Evolutionary conservation across 1,140 invertebrate genomes (phyloP).

Genomic region (Drosophila kurseongensis): DNA sequence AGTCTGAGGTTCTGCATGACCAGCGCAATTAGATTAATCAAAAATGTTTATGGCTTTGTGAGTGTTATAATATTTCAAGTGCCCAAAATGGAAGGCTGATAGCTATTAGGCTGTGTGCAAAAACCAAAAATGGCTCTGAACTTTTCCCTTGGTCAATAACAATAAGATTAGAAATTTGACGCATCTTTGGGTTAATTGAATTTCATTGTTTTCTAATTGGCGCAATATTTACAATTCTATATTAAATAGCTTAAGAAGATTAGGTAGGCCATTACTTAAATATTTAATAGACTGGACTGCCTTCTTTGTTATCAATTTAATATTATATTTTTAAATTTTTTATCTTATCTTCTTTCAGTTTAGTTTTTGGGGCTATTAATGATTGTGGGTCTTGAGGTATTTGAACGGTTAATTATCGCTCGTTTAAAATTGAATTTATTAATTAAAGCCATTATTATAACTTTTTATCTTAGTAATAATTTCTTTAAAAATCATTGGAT

Average conservation of each 20-base stretch:
- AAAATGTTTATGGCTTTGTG: slow-evolving; percentile 25
- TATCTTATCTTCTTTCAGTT: not conserved
- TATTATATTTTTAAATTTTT: not conserved
- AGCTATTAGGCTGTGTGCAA: slow-evolving; percentile 26
- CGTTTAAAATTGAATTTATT: not conserved
- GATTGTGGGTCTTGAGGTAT: not conserved
- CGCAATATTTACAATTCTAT: not conserved
- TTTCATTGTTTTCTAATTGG: slow-evolving; percentile 19
- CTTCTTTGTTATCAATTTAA: not conserved
- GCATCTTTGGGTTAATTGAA: slow-evolving; percentile 16
- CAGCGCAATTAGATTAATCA: slow-evolving; percentile 36
- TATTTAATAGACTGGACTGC: not conserved
- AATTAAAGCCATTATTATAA: too few species aligned
- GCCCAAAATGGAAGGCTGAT: slow-evolving; percentile 26
- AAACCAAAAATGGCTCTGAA: slow-evolving; percentile 32
- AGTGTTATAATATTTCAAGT: slow-evolving; percentile 27
- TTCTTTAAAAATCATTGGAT: too few species aligned
- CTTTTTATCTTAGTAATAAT: too few species aligned
- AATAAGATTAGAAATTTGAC: slow-evolving; percentile 9
- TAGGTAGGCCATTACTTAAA: not conserved
- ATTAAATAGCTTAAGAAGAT: not conserved
- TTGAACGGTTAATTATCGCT: not conserved
- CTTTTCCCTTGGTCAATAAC: slow-evolving; percentile 29
- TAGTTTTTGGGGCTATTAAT: not conserved
- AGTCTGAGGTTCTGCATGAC: slow-evolving; percentile 32